Percentiles rank a stretch among this genome's conserved stretches.
These are phyloP conservation scores for Dermolepida albohirtum DNA, from an alignment of 2,888 invertebrate genomes.

Conservation along the genomic window DNA sequence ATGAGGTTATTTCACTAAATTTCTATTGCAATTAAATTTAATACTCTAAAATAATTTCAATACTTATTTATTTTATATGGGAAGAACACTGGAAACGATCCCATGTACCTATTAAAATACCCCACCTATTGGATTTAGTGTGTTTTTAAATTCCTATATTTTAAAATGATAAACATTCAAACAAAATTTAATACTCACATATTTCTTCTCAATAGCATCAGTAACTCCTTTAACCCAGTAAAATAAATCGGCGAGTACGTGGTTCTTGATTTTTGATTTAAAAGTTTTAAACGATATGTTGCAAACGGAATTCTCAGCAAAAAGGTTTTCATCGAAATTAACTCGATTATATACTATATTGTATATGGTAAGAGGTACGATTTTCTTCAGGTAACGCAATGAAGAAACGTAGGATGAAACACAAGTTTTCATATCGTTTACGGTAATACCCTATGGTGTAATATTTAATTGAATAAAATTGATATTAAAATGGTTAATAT, in stretches of 20 bases:
- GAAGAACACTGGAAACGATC: no score
- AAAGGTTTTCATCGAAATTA: conserved; percentile 15
- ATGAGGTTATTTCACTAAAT: no score
- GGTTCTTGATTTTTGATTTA: conserved; percentile 19
- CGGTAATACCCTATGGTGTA: conserved; percentile 7
- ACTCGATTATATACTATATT: conserved; percentile 28
- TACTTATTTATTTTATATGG: no score
- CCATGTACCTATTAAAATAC: no score
- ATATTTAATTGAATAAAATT: neutral
- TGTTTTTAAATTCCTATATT: no score
- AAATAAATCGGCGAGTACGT: conserved; percentile 11
- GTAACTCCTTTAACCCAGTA: conserved; percentile 14
- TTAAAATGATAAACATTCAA: no score
- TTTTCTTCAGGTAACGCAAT: conserved; percentile 22
- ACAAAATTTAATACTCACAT: conserved; percentile 4
- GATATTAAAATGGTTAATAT: neutral
- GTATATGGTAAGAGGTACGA: conserved; percentile 4
- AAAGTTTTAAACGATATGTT: conserved; percentile 18
- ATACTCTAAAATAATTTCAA: no score
- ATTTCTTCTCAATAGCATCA: conserved; percentile 16
- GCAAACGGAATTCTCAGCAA: neutral
- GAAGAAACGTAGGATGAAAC: conserved; percentile 15
- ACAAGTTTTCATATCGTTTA: conserved; percentile 11
- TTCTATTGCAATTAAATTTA: no score
- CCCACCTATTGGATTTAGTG: no score